These are phyloP conservation scores for Ginglymostoma cirratum DNA, from an alignment of 2,113 vertebrate species.

Conservation along the genomic window DNA sequence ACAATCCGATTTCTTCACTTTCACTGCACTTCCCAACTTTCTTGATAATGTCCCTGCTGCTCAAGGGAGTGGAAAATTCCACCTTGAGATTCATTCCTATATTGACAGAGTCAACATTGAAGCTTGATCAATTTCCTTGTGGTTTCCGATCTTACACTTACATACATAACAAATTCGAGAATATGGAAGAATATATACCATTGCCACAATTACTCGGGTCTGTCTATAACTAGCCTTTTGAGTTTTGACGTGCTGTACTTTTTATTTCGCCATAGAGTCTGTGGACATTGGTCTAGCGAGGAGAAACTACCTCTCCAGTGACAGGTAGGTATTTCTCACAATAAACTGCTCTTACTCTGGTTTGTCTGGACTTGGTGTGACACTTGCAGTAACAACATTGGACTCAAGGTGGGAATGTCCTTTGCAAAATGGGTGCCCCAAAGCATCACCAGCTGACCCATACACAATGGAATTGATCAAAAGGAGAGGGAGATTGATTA, in stretches of 20 bases:
- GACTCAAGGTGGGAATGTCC: not conserved
- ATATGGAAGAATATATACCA: not conserved
- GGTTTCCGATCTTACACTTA: not conserved
- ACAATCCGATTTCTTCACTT: too few relatives aligned
- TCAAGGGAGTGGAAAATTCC: too few relatives aligned
- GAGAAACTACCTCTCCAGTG: not conserved
- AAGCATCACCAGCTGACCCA: not conserved
- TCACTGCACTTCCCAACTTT: too few relatives aligned
- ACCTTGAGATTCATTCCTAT: not conserved
- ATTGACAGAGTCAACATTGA: not conserved
- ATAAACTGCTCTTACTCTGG: not conserved
- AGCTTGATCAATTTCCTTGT: not conserved
- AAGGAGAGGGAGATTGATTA: not conserved
- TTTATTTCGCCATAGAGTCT: not conserved
- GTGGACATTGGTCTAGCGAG: not conserved
- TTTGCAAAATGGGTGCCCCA: not conserved
- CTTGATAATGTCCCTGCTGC: too few relatives aligned
- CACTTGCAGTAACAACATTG: not conserved
- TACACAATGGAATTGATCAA: not conserved
- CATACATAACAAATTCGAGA: not conserved
- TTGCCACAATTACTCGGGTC: not conserved
- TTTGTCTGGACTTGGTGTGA: not conserved
- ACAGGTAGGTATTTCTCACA: slow-evolving; percentile 16
- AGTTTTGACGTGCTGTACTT: not conserved
- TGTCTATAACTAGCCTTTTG: not conserved